phyloP scores from a whole-genome alignment of 2,888 invertebrate species.

The Oligia latruncula region DNA sequence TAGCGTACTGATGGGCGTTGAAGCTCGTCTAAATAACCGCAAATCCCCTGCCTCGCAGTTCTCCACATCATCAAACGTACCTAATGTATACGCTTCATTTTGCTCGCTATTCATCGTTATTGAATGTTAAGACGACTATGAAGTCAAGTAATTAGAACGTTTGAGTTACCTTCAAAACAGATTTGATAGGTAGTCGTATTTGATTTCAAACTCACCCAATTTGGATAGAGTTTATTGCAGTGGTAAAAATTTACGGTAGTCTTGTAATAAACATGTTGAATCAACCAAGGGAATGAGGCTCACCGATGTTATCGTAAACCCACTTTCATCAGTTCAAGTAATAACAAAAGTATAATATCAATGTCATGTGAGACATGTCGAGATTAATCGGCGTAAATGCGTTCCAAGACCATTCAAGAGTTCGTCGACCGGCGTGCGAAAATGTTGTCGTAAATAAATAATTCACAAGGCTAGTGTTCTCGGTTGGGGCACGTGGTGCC shows the following conservation, averaged over 20 bases:
- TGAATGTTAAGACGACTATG: conserved; percentile 29
- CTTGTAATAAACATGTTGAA: conserved; percentile 2
- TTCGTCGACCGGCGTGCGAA: conserved; percentile 90
- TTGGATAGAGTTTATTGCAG: neutral
- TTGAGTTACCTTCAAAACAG: conserved; percentile 1
- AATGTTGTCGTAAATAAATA: conserved; percentile 91
- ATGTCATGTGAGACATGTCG: conserved; percentile 75
- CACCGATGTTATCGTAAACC: conserved; percentile 28
- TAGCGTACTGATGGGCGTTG: conserved; percentile 71
- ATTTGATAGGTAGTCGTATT: neutral
- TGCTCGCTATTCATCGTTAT: conserved; percentile 42
- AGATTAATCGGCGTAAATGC: conserved; percentile 88
- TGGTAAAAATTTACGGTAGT: conserved; percentile 8
- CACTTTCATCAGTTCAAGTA: conserved; percentile 46
- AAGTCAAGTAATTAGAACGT: neutral
- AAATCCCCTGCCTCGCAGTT: conserved; percentile 70
- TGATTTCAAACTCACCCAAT: conserved; percentile 2
- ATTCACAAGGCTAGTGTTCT: conserved; percentile 90
- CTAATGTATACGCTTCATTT: conserved; percentile 42
- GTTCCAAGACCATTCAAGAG: conserved; percentile 88
- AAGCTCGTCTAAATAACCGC: conserved; percentile 74
- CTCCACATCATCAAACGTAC: conserved; percentile 54
- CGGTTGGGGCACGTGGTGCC: conserved; percentile 87
- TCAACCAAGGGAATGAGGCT: neutral
- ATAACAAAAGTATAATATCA: conserved; percentile 51